Conservation (phyloP, 2,797 vertebrate species). For the Natrix natrix region DNA sequence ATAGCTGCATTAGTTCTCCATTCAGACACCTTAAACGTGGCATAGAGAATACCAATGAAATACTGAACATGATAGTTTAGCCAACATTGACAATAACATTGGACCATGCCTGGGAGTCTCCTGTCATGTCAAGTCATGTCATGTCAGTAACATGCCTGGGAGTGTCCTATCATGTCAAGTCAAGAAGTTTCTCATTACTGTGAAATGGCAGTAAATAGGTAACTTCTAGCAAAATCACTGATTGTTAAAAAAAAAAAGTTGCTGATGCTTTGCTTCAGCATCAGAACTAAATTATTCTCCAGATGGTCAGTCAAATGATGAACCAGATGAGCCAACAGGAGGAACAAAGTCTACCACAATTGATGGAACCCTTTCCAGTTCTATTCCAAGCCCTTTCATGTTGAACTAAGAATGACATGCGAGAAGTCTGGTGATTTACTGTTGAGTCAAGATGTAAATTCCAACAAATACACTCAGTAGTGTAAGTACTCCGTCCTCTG, state of each 20-base stretch:
- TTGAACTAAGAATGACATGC: not conserved
- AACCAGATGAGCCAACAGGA: not conserved
- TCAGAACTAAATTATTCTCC: not conserved
- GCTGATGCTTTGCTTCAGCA: not conserved
- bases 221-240: not conserved
- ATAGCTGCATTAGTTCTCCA: not conserved
- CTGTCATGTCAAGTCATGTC: not conserved
- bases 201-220: not conserved
- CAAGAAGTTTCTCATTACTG: not conserved
- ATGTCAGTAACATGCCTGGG: too few relatives aligned
- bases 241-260: not conserved
- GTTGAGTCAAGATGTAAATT: not conserved
- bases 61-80: not conserved
- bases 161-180: not conserved
- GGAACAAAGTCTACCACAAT: not conserved
- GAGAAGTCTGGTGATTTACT: not conserved
- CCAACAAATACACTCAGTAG: not conserved
- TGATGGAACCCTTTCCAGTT: not conserved
- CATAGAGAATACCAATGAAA: not conserved
- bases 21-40: not conserved
- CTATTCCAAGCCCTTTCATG: not conserved
- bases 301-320: not conserved
- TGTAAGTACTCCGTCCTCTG: not conserved
- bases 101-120: not conserved
- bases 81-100: not conserved